Percentiles rank a stretch among this genome's conserved stretches.
phyloP scores from a whole-genome alignment of 2,113 vertebrate genomes.

The Murina feae region DNA sequence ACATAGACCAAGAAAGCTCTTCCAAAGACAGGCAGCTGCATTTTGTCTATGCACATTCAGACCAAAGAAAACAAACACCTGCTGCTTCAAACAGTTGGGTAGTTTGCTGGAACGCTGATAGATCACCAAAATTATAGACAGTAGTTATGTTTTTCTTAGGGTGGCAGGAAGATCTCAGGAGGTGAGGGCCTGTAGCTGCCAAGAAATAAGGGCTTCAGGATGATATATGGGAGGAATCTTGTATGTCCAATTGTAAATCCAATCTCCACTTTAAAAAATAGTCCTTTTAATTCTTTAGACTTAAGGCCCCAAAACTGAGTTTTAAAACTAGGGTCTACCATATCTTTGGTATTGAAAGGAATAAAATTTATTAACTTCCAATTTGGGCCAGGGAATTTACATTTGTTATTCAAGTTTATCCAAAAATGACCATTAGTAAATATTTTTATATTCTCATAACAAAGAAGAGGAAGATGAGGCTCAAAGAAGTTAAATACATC shows the following conservation, averaged over 20 bases:
- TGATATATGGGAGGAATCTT: neutral
- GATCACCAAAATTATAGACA: neutral
- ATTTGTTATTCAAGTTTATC: neutral
- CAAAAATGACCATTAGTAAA: neutral
- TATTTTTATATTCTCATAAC: slow-evolving; percentile 12
- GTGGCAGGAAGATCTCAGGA: neutral
- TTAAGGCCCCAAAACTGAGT: neutral
- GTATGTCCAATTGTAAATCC: neutral
- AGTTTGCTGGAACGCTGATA: neutral
- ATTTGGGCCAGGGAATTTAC: neutral
- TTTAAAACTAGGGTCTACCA: neutral
- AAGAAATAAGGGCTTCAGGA: neutral
- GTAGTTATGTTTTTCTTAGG: neutral
- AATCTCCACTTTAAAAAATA: neutral
- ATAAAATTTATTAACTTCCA: neutral
- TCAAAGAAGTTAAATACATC: neutral
- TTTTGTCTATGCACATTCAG: neutral
- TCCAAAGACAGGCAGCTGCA: neutral
- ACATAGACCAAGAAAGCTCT: neutral
- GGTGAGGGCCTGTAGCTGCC: neutral
- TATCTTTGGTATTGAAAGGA: neutral
- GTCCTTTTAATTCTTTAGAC: neutral
- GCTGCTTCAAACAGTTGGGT: neutral
- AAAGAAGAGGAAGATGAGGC: neutral
- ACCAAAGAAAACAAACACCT: slow-evolving; percentile 22